A percentile compares a stretch with the other conserved stretches of the same genome.
Conservation (phyloP, 2,113 vertebrate genomes). For the Silurus glanis region DNA sequence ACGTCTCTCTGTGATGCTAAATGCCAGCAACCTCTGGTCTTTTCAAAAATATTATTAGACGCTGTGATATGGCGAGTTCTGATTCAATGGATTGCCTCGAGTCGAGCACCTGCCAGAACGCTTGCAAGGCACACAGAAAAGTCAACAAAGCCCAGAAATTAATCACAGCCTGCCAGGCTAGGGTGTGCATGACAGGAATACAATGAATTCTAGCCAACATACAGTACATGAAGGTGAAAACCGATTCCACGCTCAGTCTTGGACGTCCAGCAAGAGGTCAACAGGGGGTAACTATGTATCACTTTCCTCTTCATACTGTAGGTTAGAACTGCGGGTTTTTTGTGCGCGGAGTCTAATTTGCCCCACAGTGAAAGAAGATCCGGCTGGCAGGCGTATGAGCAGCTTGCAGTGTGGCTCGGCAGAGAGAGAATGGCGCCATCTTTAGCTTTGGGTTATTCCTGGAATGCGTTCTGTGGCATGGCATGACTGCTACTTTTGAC, state of each 20-base stretch:
- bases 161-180: conserved; percentile 5
- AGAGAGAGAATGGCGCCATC: conserved; percentile 48
- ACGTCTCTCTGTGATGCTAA: background rate
- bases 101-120: conserved; percentile 57
- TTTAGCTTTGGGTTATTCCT: conserved; percentile 58
- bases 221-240: conserved; percentile 13
- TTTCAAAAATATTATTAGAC: conserved; percentile 54
- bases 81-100: conserved; percentile 45
- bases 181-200: background rate
- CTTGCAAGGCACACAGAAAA: conserved; percentile 47
- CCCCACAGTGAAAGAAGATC: conserved; percentile 57
- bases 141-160: conserved; percentile 42
- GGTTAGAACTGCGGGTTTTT: conserved; percentile 30
- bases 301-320: conserved; percentile 5
- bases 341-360: conserved; percentile 23
- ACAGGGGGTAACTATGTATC: background rate
- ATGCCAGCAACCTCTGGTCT: conserved; percentile 17
- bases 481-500: conserved; percentile 55
- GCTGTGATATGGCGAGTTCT: conserved; percentile 36
- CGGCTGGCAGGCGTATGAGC: conserved; percentile 36
- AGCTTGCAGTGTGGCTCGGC: conserved; percentile 42
- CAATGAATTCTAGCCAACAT: conserved; percentile 12
- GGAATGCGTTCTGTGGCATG: conserved; percentile 49
- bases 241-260: background rate
- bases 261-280: background rate